Conservation (phyloP, 2,113 vertebrate species). For the Pelecanoides urinatrix region DNA sequence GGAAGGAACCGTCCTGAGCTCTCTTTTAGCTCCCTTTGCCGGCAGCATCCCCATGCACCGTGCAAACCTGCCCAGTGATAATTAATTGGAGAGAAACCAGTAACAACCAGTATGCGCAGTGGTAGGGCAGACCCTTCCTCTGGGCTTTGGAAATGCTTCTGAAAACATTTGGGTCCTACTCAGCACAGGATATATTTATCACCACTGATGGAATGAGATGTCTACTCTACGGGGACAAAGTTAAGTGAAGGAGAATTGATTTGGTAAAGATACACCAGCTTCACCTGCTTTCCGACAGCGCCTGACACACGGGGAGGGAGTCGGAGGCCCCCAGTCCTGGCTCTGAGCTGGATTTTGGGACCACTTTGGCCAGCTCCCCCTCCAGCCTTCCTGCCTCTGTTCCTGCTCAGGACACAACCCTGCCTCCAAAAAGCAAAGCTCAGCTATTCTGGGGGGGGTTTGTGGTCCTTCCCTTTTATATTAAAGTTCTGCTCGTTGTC, state of each 20-base stretch:
- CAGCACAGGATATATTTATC: background rate
- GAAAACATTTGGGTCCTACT: background rate
- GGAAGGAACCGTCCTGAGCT: background rate
- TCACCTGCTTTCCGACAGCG: background rate
- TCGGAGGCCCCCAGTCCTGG: background rate
- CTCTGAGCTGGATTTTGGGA: background rate
- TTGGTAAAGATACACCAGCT: background rate
- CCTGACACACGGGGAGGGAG: accelerated
- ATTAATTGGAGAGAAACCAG: background rate
- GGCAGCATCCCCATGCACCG: background rate
- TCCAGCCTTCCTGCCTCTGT: background rate
- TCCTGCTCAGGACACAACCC: background rate
- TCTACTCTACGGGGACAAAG: background rate
- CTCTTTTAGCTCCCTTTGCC: background rate
- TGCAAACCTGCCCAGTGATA: accelerated
- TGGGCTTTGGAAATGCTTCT: background rate
- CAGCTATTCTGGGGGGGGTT: background rate
- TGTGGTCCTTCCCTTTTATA: accelerated
- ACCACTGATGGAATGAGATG: accelerated
- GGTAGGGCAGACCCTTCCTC: background rate
- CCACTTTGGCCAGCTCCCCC: background rate
- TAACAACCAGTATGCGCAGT: background rate
- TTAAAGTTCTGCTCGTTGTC: accelerated
- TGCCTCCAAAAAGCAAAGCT: background rate
- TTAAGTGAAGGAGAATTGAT: background rate